These are phyloP conservation scores for Tuta absoluta DNA, from an alignment of 2,888 invertebrate species.

Conservation along the genomic window DNA sequence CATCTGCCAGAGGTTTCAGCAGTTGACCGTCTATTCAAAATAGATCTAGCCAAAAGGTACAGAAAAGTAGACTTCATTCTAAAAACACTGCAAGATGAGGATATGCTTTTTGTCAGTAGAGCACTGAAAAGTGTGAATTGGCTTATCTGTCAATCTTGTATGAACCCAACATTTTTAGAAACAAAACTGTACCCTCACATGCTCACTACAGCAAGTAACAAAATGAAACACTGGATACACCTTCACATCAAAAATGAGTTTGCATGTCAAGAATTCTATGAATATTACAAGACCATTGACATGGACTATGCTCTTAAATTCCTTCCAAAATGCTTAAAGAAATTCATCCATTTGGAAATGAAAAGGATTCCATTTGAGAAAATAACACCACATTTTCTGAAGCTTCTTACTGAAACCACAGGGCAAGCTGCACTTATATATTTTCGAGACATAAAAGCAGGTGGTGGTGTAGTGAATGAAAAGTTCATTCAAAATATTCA, in stretches of 20 bases:
- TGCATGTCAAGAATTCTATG: conserved; percentile 55
- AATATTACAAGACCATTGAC: conserved; percentile 47
- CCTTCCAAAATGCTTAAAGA: conserved; percentile 48
- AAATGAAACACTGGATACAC: conserved; percentile 58
- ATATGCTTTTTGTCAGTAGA: conserved; percentile 63
- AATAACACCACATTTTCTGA: conserved; percentile 50
- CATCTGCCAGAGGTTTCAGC: conserved; percentile 45
- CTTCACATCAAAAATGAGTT: conserved; percentile 44
- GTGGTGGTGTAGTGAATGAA: conserved; percentile 30
- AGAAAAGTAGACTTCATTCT: conserved; percentile 55
- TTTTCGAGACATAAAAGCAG: conserved; percentile 47
- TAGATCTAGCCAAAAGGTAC: conserved; percentile 56
- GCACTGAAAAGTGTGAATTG: conserved; percentile 58
- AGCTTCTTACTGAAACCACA: conserved; percentile 52
- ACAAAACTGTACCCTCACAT: conserved; percentile 55
- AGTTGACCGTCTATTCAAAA: conserved; percentile 60
- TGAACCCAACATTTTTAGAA: conserved; percentile 60
- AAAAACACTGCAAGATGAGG: conserved; percentile 53
- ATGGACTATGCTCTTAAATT: conserved; percentile 52
- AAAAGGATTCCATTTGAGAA: conserved; percentile 42
- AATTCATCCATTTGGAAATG: conserved; percentile 47
- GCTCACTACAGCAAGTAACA: conserved; percentile 52
- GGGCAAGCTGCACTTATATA: conserved; percentile 49
- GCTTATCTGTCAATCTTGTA: conserved; percentile 51
- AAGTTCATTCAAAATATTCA: conserved; percentile 42